phyloP scores from a whole-genome alignment of 2,888 invertebrate genomes.

The Phoronis australis region DNA sequence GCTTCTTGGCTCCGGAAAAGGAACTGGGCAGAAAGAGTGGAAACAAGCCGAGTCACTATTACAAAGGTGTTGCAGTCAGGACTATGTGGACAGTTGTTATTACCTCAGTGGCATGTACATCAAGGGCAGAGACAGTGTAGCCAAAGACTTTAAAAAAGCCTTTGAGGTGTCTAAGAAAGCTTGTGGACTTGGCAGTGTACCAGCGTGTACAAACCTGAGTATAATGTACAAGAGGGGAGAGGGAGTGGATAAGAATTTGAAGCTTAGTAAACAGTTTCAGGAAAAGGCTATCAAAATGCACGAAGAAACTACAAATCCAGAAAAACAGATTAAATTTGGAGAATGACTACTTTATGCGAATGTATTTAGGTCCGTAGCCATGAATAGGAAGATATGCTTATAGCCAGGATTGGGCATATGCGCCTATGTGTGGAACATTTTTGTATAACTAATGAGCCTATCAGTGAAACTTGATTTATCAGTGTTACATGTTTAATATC shows the following conservation, averaged over 20 bases:
- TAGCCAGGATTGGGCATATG: too few relatives aligned
- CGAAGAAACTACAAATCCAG: too few relatives aligned
- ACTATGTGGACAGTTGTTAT: conserved; percentile 71
- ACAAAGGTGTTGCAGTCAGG: conserved; percentile 71
- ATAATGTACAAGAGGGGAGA: conserved; percentile 64
- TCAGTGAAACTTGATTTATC: too few relatives aligned
- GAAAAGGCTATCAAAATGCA: conserved; percentile 67
- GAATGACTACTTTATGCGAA: too few relatives aligned
- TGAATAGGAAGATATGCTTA: too few relatives aligned
- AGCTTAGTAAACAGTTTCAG: conserved; percentile 69
- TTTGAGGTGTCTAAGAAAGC: conserved; percentile 71
- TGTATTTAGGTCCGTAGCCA: too few relatives aligned
- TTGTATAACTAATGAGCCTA: too few relatives aligned
- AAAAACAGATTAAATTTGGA: too few relatives aligned
- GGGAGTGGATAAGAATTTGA: conserved; percentile 69
- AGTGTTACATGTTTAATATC: too few relatives aligned
- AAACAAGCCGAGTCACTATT: conserved; percentile 65
- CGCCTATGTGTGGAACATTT: too few relatives aligned
- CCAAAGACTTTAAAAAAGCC: conserved; percentile 69
- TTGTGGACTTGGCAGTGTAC: conserved; percentile 73
- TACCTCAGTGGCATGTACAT: conserved; percentile 75
- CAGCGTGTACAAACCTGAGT: conserved; percentile 84
- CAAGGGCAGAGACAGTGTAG: conserved; percentile 61
- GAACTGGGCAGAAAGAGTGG: conserved; percentile 11
- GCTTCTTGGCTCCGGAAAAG: conserved; percentile 15